Conservation (phyloP, 2,888 invertebrate genomes). For the Margaritifera margaritifera region DNA sequence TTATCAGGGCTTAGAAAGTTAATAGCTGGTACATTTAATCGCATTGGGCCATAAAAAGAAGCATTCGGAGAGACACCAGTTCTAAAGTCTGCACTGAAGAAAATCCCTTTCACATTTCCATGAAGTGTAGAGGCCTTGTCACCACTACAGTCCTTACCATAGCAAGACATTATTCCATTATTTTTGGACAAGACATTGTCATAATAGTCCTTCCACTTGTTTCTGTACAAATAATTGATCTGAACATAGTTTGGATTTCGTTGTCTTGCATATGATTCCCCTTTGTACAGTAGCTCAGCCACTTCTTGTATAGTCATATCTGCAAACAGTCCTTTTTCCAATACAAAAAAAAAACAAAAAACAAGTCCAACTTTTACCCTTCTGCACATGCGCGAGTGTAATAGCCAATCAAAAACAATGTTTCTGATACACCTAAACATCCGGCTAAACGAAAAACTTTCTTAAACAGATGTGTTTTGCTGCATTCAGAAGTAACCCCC, state of each 20-base stretch:
- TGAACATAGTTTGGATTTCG: background rate
- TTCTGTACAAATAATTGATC: conserved; percentile 12
- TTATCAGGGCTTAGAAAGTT: conserved; percentile 11
- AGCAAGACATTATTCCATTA: conserved; percentile 52
- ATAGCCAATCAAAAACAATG: too few relatives aligned
- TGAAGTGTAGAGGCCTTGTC: conserved; percentile 52
- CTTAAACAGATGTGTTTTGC: too few relatives aligned
- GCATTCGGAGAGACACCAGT: conserved; percentile 42
- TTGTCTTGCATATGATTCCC: conserved; percentile 7
- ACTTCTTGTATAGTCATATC: conserved; percentile 15
- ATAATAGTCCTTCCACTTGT: conserved; percentile 10
- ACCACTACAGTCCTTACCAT: conserved; percentile 60
- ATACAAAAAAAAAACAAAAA: too few relatives aligned
- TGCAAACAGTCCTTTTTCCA: too few relatives aligned
- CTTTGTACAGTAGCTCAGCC: conserved; percentile 2
- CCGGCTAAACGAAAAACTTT: too few relatives aligned
- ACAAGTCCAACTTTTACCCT: too few relatives aligned
- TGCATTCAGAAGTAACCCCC: too few relatives aligned
- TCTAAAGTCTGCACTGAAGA: conserved; percentile 63
- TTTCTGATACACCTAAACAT: too few relatives aligned
- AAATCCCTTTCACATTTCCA: conserved; percentile 14
- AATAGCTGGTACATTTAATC: conserved; percentile 25
- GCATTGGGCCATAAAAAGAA: conserved; percentile 26
- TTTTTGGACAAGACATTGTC: conserved; percentile 4
- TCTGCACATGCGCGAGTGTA: too few relatives aligned